A percentile compares a stretch with the other conserved stretches of the same genome.
Conservation (phyloP, 2,797 vertebrate genomes). For the Botia almorhae region DNA sequence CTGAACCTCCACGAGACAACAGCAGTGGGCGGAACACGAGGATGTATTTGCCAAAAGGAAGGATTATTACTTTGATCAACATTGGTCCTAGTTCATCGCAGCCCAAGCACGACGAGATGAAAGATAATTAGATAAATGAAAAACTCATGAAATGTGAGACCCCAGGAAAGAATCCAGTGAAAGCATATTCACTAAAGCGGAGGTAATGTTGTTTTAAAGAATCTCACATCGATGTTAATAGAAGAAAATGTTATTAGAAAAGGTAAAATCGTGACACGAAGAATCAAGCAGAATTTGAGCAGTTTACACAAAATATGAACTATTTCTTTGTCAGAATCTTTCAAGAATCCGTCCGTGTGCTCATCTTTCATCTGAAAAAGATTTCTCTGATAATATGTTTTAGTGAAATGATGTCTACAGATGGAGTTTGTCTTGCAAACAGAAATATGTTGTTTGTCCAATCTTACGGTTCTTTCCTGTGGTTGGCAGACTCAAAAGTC, state of each 20-base stretch:
- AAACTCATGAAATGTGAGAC: not conserved
- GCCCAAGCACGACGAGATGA: not conserved
- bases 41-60: conserved; percentile 25
- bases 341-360: not conserved
- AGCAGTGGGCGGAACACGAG: conserved; percentile 11
- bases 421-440: conserved; percentile 22
- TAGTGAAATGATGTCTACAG: not conserved
- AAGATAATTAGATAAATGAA: conserved; percentile 9
- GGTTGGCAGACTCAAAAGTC: not conserved
- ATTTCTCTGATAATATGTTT: too few relatives aligned
- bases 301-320: not conserved
- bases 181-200: not conserved
- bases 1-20: conserved; percentile 12
- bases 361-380: not conserved
- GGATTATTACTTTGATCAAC: conserved; percentile 33
- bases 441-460: too few relatives aligned
- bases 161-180: not conserved
- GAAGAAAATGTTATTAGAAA: not conserved
- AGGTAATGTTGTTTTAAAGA: not conserved
- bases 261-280: not conserved
- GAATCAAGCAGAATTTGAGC: conserved; percentile 7
- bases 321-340: not conserved
- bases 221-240: not conserved
- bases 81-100: conserved; percentile 18
- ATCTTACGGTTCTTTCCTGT: not conserved